phyloP scores from a whole-genome alignment of 1,140 invertebrate genomes.

The Apis florea region DNA sequence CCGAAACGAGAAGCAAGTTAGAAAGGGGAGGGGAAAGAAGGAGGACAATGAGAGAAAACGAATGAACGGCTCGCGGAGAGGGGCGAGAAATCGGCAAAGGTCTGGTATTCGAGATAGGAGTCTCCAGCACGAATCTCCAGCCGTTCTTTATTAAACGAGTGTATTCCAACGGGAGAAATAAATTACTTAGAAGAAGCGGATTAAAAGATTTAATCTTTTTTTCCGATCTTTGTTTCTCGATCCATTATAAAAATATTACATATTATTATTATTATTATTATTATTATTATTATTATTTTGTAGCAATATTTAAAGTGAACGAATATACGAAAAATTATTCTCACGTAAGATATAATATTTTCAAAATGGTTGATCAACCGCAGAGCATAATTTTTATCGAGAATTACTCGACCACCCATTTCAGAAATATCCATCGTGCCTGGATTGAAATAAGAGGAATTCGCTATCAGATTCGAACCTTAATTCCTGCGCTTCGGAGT shows the following conservation, averaged over 20 bases:
- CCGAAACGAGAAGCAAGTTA: slow-evolving; percentile 59
- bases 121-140: slow-evolving; percentile 30
- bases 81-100: slow-evolving; percentile 6
- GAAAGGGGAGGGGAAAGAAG: not conserved
- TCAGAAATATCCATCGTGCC: not conserved
- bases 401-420: not conserved
- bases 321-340: no score
- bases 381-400: not conserved
- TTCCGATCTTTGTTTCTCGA: no score
- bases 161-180: slow-evolving; percentile 30
- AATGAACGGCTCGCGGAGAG: slow-evolving; percentile 7
- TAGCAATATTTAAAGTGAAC: no score
- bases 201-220: no score
- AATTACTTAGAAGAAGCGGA: no score
- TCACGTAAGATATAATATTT: no score
- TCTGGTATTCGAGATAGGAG: slow-evolving; percentile 44
- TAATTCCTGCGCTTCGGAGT: not conserved
- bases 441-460: not conserved
- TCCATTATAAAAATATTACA: no score
- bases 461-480: not conserved
- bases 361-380: no score
- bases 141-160: slow-evolving; percentile 58
- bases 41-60: slow-evolving; percentile 54
- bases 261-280: no score
- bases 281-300: no score